Percentiles rank a stretch among this genome's conserved stretches.
Conservation (phyloP, 1,140 invertebrate species). For the Halictus rubicundus region DNA sequence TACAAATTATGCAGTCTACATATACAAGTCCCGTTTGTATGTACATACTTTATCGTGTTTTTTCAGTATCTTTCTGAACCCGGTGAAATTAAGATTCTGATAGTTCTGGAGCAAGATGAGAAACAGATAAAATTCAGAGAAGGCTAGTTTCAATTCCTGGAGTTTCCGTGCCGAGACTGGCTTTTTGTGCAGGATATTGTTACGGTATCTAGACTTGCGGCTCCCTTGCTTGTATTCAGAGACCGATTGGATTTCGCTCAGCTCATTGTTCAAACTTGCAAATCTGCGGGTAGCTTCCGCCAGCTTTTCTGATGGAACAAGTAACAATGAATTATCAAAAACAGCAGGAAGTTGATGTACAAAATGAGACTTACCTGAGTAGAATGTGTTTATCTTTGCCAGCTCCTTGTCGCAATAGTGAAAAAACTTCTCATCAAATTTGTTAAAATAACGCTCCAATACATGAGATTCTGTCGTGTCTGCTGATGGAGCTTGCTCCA, state of each 20-base stretch:
- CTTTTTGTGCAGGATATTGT: constrained; percentile 80
- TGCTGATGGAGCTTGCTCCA: constrained; percentile 86
- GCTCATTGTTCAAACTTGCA: constrained; percentile 87
- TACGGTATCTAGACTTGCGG: constrained; percentile 75
- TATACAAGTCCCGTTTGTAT: background rate
- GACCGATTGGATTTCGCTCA: constrained; percentile 81
- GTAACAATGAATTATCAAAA: background rate
- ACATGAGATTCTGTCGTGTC: constrained; percentile 86
- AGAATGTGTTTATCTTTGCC: constrained; percentile 93
- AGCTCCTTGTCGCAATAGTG: constrained; percentile 92
- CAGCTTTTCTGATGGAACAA: constrained; percentile 85
- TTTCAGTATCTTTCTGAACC: constrained; percentile 96
- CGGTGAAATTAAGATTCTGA: constrained; percentile 93
- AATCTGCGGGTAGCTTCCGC: constrained; percentile 92
- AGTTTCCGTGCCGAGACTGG: constrained; percentile 84
- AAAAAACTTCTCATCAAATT: constrained; percentile 93
- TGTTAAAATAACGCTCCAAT: constrained; percentile 87
- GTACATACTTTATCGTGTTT: constrained; percentile 93
- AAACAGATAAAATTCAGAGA: constrained; percentile 95
- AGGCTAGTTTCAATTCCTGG: constrained; percentile 94
- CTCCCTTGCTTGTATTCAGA: constrained; percentile 80
- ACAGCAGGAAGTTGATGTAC: background rate
- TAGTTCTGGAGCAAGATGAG: constrained; percentile 89
- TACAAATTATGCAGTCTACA: background rate
- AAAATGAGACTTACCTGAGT: constrained; percentile 82